Evolutionary conservation across 2,113 vertebrate genomes (phyloP).

Genomic region (Phoenicopterus ruber): DNA sequence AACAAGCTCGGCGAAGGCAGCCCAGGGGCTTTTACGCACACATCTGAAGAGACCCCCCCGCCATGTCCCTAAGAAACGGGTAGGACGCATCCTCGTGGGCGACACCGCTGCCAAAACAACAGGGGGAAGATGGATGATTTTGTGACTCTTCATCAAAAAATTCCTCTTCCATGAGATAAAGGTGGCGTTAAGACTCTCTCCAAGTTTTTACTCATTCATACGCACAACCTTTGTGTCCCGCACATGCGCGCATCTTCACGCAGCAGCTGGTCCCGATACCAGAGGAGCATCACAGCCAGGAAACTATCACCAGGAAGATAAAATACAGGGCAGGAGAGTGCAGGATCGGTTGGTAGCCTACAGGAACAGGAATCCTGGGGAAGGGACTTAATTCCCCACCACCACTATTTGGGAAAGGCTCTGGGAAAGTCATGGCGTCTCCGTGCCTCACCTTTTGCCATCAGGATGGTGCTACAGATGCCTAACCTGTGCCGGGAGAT

Average conservation of each 20-base stretch:
- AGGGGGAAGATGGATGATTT: background rate
- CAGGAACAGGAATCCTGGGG: background rate
- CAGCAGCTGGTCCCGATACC: slow-evolving; percentile 43
- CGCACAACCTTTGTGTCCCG: background rate
- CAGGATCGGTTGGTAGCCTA: background rate
- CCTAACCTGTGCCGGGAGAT: background rate
- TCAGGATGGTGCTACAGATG: background rate
- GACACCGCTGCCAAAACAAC: background rate
- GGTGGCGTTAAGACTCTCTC: background rate
- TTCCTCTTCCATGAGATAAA: slow-evolving; percentile 35
- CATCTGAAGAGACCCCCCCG: background rate
- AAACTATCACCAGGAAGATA: slow-evolving; percentile 39
- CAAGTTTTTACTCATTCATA: slow-evolving; percentile 8
- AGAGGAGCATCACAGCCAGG: slow-evolving; percentile 28
- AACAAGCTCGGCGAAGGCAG: background rate
- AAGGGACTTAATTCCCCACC: background rate
- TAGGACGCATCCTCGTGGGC: background rate
- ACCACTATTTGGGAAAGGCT: background rate
- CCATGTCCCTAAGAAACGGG: background rate
- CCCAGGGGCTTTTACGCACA: background rate
- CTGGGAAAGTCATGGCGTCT: background rate
- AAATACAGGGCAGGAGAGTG: background rate
- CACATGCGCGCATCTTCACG: background rate
- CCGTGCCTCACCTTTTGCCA: background rate
- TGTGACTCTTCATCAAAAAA: background rate